Evolutionary conservation across 2,888 invertebrate genomes (phyloP), one percentile per base, ranked within the genome.

Genomic region (Chelonus formosanus): DNA sequence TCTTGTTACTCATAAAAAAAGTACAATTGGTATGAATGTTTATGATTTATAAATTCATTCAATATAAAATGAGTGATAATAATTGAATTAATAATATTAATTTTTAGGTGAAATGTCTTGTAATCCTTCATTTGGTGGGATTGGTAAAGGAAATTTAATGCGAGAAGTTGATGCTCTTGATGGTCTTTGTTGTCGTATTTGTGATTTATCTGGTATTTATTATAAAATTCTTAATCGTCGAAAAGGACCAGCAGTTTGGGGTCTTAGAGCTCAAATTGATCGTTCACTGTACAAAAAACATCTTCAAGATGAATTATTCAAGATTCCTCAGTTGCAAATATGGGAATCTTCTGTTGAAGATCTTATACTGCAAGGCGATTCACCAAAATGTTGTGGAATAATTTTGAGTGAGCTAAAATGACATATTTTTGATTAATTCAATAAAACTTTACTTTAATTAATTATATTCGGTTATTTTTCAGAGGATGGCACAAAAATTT

Each of bases 111-210:
- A 94, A 85, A 96, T 96, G 96, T 94, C 95, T 0, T 96, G 96
- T 78, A 96, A 96, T 85, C 96, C 96, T 31, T 93, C 95, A 0
- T 96, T 96, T 85, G 96, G 96, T 35, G 96, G 96, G 5, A 93
- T 96, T 73, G 96, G 95, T 0, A 96, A 96, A 84, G 95, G 95
- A 0, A 94, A 96, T 81, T 85, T 95, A 59, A 91, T 95, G 89
- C 88, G 90, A 73, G 96, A 96, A 86, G 85, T 96, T 5, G 96
- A 96, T 84, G 95, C 96, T 3, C 84, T 96, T 47, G 96, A 94
- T 85, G 96, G 96, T 3, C 80, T 96, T 4, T 95, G 94, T 85
- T 89, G 88, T 5, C 86, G 91, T 71, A 90, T 94, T 63, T 95
- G 95, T 84, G 95, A 95, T 85, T 77, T 88, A 53, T 92, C 94